Evolutionary conservation across 1,140 invertebrate genomes (phyloP), one percentile per base, ranked within the genome.

Genomic region (Globodera rostochiensis): DNA sequence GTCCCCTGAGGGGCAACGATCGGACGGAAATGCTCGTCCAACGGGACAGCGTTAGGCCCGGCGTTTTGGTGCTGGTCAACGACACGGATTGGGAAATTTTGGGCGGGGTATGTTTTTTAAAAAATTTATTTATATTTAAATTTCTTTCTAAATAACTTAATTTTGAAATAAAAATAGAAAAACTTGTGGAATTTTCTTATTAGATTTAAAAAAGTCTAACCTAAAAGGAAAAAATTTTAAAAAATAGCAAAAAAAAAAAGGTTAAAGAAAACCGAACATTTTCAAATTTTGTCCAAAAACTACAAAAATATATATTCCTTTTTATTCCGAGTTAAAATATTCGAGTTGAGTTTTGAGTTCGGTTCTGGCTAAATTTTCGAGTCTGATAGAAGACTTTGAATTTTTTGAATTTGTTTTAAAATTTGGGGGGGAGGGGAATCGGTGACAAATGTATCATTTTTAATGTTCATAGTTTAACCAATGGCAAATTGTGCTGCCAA

Each of bases 1-100:
- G 78, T 73, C 25, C 80, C n/a, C n/a, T 76, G 76, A 82, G 25
- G 70, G 71, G 67, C 57, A 85, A 84, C 13, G 49, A 57, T 8
- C 70, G 67, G 46, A 57, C 70, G 53, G 81, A 85, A 47, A 69
- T 82, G 84, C 74, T 82, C 21, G 73, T 91, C 73, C 89, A 90
- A 82, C 90, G 90, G 78, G 88, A 89, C 6, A 90, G 89, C 79
- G 90, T 91, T 85, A 82, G 91, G 67, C 91, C 91, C 47, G 91
- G 91, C 9, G 91, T 91, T 80, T 84, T 91, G 21, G 91, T 91
- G n/a, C 85, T 91, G 13, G 86, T 91, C 6, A 91, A 91, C 84
- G 91, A 91, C 84, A 87, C 90, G 73, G 91, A 91, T 80, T 91
- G 91, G 91, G 91, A 91, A 85, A 83, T 91, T 36, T 74, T 89